These are phyloP conservation scores for Sciurus carolinensis DNA, from an alignment of 2,797 vertebrate species.

Conservation along the genomic window DNA sequence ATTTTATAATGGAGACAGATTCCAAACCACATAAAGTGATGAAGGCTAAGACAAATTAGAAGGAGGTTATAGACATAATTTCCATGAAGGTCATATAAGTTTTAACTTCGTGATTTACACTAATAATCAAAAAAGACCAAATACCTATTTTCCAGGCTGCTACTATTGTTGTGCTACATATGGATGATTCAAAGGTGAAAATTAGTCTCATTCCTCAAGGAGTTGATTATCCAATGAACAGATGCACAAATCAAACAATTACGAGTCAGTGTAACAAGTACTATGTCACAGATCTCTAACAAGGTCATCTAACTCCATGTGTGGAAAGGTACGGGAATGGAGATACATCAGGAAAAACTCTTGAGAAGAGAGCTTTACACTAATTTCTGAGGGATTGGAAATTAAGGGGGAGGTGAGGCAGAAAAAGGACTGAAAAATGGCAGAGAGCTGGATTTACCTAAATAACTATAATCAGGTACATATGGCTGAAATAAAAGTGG, in stretches of 20 bases:
- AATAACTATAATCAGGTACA: not conserved
- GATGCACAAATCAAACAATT: conserved; percentile 3
- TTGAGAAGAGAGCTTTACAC: not conserved
- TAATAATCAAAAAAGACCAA: not conserved
- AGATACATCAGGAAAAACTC: not conserved
- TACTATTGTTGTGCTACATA: not conserved
- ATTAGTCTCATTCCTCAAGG: not conserved
- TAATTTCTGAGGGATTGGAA: conserved; percentile 27
- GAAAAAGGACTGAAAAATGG: not conserved
- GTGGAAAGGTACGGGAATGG: not conserved
- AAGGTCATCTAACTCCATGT: not conserved
- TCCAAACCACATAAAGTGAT: conserved; percentile 48
- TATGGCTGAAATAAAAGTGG: not conserved
- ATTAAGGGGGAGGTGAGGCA: not conserved
- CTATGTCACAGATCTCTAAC: not conserved
- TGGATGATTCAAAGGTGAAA: not conserved
- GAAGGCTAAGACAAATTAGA: conserved; percentile 21
- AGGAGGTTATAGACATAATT: not conserved
- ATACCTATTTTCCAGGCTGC: not conserved
- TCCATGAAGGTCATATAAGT: not conserved
- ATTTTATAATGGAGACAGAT: not conserved
- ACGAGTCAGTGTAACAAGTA: not conserved
- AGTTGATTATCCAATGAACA: not conserved
- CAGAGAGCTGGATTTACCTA: not conserved
- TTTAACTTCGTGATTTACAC: not conserved